Base-by-base conservation (phyloP, 2,888 invertebrate species). In the Cryptophagus acutangulus region DNA sequence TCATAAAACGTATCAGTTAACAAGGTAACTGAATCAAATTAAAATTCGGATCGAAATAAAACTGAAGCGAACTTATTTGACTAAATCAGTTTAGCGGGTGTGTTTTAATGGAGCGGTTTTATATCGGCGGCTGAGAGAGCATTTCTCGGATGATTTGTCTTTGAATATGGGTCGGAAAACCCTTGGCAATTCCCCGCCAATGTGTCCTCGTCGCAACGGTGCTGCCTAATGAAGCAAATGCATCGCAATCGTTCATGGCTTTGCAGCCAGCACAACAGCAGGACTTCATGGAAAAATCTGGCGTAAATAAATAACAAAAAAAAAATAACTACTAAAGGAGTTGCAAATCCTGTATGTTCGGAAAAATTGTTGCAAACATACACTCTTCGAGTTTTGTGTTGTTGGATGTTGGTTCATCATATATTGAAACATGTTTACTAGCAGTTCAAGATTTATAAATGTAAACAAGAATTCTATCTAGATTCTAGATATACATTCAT, bases 201-300 rank as follows among this genome's bases (percentile, higher is more conserved):
- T 41, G 41, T 40, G 33, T 45, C 34, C 17, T 41, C 45, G 36
- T 45, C 45, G 29, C 41, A 41, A 45, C 45, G 39, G 33, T 16
- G 13, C 37, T 42, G 39, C 25, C 41, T 45, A 41, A 45, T 41
- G 41, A 42, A 45, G 38, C 45, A 13, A 41, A 42, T 33, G 41
- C 41, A 38, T 36, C 36, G 45, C 45, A 45, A 45, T 45, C 45
- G 41, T 41, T 45, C 45, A 42, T 42, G 45, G 41, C 39, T 42
- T 31, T n/a, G n/a, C n/a, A n/a, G n/a, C n/a, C n/a, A n/a, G n/a
- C n/a, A n/a, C n/a, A n/a, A n/a, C n/a, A n/a, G n/a, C n/a, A n/a
- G n/a, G n/a, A n/a, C n/a, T n/a, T n/a, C n/a, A n/a, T n/a, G n/a
- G n/a, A n/a, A n/a, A n/a, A n/a, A n/a, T n/a, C n/a, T n/a, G n/a